Evolutionary conservation across 2,888 invertebrate genomes (phyloP), one percentile per base, ranked within the genome.

Genomic region (Morinoia aosen): DNA sequence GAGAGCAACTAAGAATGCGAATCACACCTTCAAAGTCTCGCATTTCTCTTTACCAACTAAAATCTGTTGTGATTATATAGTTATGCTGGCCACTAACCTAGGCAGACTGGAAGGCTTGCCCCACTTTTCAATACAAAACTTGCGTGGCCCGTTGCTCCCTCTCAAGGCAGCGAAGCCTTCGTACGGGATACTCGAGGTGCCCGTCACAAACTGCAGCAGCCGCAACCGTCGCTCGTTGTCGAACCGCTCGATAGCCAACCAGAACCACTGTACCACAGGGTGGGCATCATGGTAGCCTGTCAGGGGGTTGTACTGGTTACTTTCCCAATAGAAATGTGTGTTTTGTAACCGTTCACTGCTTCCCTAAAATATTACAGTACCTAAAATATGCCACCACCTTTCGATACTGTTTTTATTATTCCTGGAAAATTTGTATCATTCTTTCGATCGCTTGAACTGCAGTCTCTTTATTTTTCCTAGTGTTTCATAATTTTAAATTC

Each of bases 41-140:
- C 5, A 2, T 48, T 48, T 25, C 33, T 33, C 76, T 76, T 8
- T 33, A 76, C 76, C 19, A 25, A 76, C 33, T 76, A 33, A 61
- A 12, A 61, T 2, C 8, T 61, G 19, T 61, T 3, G 8, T 5
- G 10, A 76, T 33, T 16, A 33, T 33, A 76, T 76, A 33, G 10
- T 8, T 76, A 33, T 10, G 8, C 33, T 48, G 48, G 48, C 25
- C 25, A 76, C 76, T 76, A 97, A 98, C 98, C 99, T 98, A 57
- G 99, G 99, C 97, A 99, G 98, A 97, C 99, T 99, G 97, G 99
- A 99, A 64, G 98, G 98, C 97, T 99, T 98, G 96, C 99, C 99
- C 99, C 99, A 99, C 97, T 99, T 99, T 97, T 99, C 99, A 97
- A 99, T 98, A 97, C 99, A 99, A 98, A 99, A 99, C 97, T 99